A percentile compares a stretch with the other conserved stretches of the same genome.
These are phyloP conservation scores for Drosophila diplacantha DNA, from an alignment of 2,888 invertebrate species.

Conservation along the genomic window DNA sequence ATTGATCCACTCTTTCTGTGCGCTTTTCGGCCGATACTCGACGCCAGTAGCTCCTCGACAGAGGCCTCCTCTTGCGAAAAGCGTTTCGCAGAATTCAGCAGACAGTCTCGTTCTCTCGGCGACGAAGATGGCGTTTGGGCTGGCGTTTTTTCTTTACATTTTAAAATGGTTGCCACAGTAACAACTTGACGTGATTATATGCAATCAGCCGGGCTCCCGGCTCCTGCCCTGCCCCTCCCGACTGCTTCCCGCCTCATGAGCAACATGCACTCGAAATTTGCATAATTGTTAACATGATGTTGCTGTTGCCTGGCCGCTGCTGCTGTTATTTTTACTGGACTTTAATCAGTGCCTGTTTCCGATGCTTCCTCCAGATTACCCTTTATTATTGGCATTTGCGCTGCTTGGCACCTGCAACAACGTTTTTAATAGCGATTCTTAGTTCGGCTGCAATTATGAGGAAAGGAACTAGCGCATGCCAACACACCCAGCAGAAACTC, in stretches of 20 bases:
- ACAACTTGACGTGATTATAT: slow-evolving; percentile 75
- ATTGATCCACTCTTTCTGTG: background rate
- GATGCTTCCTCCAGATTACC: slow-evolving; percentile 28
- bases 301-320: slow-evolving; percentile 50
- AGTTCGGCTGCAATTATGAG: slow-evolving; percentile 28
- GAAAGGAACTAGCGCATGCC: slow-evolving; percentile 26
- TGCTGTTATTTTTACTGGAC: slow-evolving; percentile 48
- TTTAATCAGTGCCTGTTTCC: slow-evolving; percentile 54
- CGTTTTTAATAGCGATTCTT: slow-evolving; percentile 49
- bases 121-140: slow-evolving; percentile 65
- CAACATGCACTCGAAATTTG: slow-evolving; percentile 72
- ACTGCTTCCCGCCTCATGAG: slow-evolving; percentile 27
- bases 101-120: slow-evolving; percentile 54
- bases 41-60: slow-evolving; percentile 18
- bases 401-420: slow-evolving; percentile 60
- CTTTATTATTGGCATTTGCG: slow-evolving; percentile 54
- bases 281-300: slow-evolving; percentile 76
- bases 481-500: slow-evolving; percentile 17
- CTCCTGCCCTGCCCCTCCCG: slow-evolving; percentile 10
- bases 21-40: slow-evolving; percentile 11
- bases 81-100: slow-evolving; percentile 60
- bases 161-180: slow-evolving; percentile 52
- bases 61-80: slow-evolving; percentile 24
- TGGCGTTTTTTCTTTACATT: slow-evolving; percentile 45
- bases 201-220: slow-evolving; percentile 62